A percentile compares a stretch with the other conserved stretches of the same genome.
phyloP scores from a whole-genome alignment of 1,140 invertebrate genomes.

The Cherax destructor region DNA sequence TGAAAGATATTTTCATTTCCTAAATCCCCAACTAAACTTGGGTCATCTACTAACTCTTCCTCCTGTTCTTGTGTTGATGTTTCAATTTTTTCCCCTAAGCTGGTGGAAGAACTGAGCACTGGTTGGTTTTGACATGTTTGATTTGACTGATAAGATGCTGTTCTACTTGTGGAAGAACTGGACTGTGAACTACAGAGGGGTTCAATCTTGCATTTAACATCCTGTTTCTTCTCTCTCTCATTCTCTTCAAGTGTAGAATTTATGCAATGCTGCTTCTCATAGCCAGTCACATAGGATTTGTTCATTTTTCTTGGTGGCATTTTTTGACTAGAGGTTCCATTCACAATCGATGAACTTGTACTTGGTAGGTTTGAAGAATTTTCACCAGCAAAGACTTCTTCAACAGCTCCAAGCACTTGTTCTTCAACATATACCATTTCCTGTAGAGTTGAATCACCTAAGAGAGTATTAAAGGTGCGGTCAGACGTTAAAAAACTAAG shows the following conservation, averaged over 20 bases:
- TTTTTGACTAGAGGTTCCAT: conserved; percentile 36
- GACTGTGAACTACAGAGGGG: conserved; percentile 13
- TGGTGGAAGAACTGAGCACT: neutral
- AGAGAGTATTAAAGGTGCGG: conserved; percentile 47
- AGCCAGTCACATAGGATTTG: conserved; percentile 23
- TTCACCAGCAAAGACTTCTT: conserved; percentile 53
- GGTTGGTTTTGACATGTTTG: conserved; percentile 19
- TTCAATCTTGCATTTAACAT: conserved; percentile 62
- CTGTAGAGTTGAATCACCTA: conserved; percentile 43
- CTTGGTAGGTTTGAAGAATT: conserved; percentile 32
- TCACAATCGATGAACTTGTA: conserved; percentile 34
- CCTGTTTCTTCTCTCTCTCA: conserved; percentile 33
- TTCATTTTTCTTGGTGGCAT: neutral
- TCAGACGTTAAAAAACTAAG: conserved; percentile 49
- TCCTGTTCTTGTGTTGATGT: conserved; percentile 30
- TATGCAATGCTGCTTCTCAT: conserved; percentile 11
- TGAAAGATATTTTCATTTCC: conserved; percentile 43
- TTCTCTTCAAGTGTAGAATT: conserved; percentile 10
- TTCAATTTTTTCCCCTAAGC: conserved; percentile 30
- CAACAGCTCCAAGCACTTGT: conserved; percentile 57
- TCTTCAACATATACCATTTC: conserved; percentile 64
- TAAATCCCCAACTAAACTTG: conserved; percentile 39
- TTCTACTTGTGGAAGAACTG: conserved; percentile 5
- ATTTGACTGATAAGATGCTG: conserved; percentile 20
- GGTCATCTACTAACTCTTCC: conserved; percentile 52